These are phyloP conservation scores for Pissodes strobi DNA, from an alignment of 1,140 invertebrate genomes.

Conservation along the genomic window DNA sequence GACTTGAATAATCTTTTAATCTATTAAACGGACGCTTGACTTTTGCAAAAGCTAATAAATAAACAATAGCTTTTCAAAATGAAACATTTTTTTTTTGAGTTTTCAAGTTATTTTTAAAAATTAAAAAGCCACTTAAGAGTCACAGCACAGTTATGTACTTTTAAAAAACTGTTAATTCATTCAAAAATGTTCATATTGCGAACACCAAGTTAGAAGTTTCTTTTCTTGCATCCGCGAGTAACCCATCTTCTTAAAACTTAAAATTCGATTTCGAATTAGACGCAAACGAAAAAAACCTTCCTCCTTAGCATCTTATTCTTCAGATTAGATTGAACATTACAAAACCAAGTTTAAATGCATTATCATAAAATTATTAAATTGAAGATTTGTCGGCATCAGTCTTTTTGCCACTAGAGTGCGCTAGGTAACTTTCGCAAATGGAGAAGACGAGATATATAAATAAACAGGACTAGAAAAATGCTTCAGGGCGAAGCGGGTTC, in stretches of 20 bases:
- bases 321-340: constrained; percentile 18
- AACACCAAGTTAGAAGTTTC: constrained; percentile 6
- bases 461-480: constrained; percentile 28
- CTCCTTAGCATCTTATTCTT: not conserved
- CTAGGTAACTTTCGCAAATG: constrained; percentile 33
- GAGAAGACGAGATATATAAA: constrained; percentile 19
- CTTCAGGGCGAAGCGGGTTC: not conserved
- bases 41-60: constrained; percentile 40
- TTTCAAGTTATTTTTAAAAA: constrained; percentile 56
- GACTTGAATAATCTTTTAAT: constrained; percentile 31
- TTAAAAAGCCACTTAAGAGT: constrained; percentile 59
- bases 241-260: constrained; percentile 3
- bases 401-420: constrained; percentile 31
- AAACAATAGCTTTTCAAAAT: constrained; percentile 45
- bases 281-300: not conserved
- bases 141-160: constrained; percentile 58
- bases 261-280: constrained; percentile 15
- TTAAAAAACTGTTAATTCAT: constrained; percentile 37
- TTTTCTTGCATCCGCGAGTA: not conserved
- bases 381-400: constrained; percentile 30
- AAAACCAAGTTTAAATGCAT: constrained; percentile 27
- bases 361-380: constrained; percentile 18
- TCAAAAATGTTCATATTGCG: constrained; percentile 25
- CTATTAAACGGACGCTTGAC: constrained; percentile 24
- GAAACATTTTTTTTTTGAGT: constrained; percentile 50